Evolutionary conservation across 1,140 invertebrate species (phyloP), one percentile per base, ranked within the genome.

Genomic region (Odontomachus brunneus): DNA sequence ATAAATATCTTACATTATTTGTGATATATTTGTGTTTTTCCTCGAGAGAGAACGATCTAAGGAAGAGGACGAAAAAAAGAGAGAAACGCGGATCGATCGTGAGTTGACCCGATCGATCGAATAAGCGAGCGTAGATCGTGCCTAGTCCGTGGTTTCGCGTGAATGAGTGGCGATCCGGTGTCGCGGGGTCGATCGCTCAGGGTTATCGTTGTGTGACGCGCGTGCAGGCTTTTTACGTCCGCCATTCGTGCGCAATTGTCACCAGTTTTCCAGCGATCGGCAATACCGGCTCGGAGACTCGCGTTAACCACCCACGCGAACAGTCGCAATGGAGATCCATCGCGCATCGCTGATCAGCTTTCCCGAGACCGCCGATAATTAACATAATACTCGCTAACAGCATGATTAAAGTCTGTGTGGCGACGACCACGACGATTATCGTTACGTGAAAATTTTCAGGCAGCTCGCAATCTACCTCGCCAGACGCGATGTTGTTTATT

Each of bases 141-240:
- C 29, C 9, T 44, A 11, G 38, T 5, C 1, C 38, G 38, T 7
- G 38, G 38, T 44, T 17, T 12, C 12, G 24, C 3, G 1, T 65
- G 69, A 67, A 84, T 80, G 26, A 38, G 55, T 44, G 49, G 7
- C 51, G 69, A 86, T 86, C 69, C 48, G 38, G 49, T 71, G 69
- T 84, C 82, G 69, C n/a, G 71, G 53, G 86, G 82, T 88, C 82
- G 51, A 74, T 71, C 69, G 49, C 3, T 9, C n/a, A 26, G 69
- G 81, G 85, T 87, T 88, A 88, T 88, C 86, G 44, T 65, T 44
- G 51, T 59, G 59, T 71, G 75, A 87, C 75, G 82, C 29, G 48
- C 48, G 69, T n/a, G n/a, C 33, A 26, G 55, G 59, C 73, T 48
- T 74, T 12, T 12, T 19, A 55, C 62, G 33, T 44, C 33, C 80